Evolutionary conservation across 2,113 vertebrate species (phyloP).

Genomic region (Uria lomvia): DNA sequence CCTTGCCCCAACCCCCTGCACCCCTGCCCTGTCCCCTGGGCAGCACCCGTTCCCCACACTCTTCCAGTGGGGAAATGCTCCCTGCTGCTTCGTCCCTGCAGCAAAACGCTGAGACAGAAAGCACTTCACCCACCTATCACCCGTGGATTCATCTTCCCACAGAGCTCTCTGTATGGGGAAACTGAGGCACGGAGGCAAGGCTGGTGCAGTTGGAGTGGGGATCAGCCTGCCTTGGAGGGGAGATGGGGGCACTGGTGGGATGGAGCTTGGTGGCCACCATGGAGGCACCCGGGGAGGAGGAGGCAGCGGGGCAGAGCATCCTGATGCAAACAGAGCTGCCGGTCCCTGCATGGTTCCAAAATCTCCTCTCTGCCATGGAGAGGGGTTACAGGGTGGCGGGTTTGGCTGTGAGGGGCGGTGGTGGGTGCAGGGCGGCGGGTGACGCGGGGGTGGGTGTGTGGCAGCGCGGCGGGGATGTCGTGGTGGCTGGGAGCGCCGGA

Average conservation of each 20-base stretch:
- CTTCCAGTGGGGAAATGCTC: not conserved
- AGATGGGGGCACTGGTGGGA: not conserved
- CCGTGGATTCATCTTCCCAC: not conserved
- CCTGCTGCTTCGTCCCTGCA: not conserved
- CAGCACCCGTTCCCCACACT: not conserved
- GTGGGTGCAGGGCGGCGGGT: fast-evolving
- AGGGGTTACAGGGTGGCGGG: fast-evolving
- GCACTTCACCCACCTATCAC: not conserved
- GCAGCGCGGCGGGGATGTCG: fast-evolving
- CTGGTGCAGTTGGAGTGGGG: not conserved
- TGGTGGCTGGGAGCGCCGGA: not conserved
- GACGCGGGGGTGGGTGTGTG: not conserved
- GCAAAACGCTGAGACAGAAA: not conserved
- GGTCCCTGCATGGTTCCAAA: not conserved
- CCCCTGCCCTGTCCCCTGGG: not conserved
- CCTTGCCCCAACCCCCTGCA: not conserved
- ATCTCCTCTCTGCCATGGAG: not conserved
- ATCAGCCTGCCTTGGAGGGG: not conserved
- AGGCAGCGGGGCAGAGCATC: not conserved
- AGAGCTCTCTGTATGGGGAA: fast-evolving
- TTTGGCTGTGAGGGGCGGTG: not conserved
- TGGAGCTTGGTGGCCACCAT: not conserved
- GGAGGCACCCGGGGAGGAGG: not conserved
- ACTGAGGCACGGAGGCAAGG: not conserved
- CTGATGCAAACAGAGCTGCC: fast-evolving